Evolutionary conservation across 2,113 vertebrate genomes (phyloP).

Genomic region (Puntigrus tetrazona): DNA sequence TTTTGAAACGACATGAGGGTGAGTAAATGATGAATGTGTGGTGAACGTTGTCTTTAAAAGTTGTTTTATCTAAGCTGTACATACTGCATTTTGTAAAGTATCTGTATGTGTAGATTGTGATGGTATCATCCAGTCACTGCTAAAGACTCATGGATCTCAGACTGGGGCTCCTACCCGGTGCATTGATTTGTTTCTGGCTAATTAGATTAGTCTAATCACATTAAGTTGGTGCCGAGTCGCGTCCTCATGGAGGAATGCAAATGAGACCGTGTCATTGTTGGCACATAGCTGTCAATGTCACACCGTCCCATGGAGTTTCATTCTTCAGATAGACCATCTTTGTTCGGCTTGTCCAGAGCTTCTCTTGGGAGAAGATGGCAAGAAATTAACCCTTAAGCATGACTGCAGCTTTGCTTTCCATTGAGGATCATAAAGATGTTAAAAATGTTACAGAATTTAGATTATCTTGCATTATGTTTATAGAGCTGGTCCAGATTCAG

Average conservation of each 20-base stretch:
- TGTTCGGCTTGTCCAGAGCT: background rate
- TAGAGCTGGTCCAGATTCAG: background rate
- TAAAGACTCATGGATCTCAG: conserved; percentile 49
- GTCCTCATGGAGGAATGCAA: conserved; percentile 63
- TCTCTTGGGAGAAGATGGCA: background rate
- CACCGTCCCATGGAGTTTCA: conserved; percentile 36
- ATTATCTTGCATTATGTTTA: background rate
- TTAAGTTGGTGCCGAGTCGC: conserved; percentile 64
- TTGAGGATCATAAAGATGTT: background rate
- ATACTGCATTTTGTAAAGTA: conserved; percentile 41
- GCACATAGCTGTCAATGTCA: conserved; percentile 60
- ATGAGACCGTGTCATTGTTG: conserved; percentile 59
- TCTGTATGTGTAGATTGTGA: conserved; percentile 38
- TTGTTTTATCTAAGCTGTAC: background rate
- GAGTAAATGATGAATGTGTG: background rate
- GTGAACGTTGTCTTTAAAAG: background rate
- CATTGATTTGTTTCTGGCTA: conserved; percentile 68
- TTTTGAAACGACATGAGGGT: background rate
- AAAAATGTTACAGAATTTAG: background rate
- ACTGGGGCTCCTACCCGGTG: conserved; percentile 36
- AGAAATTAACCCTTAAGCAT: background rate
- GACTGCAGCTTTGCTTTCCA: background rate
- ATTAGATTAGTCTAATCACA: conserved; percentile 76
- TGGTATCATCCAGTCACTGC: conserved; percentile 44
- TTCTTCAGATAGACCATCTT: conserved; percentile 30